Evolutionary conservation across 2,113 vertebrate species (phyloP), one percentile per base, ranked within the genome.

Genomic region (Amazona vittata): DNA sequence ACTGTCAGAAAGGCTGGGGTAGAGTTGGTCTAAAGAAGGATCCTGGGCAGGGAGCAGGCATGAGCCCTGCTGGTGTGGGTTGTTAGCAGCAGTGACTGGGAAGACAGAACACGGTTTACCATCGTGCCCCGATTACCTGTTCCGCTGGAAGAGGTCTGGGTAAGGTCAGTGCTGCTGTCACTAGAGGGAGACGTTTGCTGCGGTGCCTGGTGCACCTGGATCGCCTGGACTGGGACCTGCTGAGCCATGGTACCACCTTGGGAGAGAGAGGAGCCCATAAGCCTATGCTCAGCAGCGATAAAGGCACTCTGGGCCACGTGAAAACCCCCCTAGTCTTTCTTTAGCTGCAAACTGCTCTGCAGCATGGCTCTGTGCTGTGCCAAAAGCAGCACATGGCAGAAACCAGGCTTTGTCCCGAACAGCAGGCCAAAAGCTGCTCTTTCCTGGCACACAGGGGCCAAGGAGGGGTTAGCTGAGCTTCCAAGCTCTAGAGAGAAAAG

Each of bases 171-270:
- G 98, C 98, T 99, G 98, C 99, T 98, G 98, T 99, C 98, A 13
- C 98, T 98, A 81, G 98, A 98, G 92, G 98, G 98, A 96, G 99
- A 98, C 96, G 98, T 98, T 96, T 99, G 96, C 97, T 99, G 99
- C 3, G 99, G 96, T 95, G 98, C 98, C 90, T 98, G 98, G 96
- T 99, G 99, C 93, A 99, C 99, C 98, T 99, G 99, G 94, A 99
- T 99, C 28, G 99, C 98, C 98, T 99, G 99, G 57, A 99, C 98
- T n/a, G 98, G 98, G 83, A 98, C 98, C 97, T 99, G 99, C 98
- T 99, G 99, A 77, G 98, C 97, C 97, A 99, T 98, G 20, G 99
- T 98, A 53, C 98, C 98, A 94, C 99, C 99, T 99, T 95, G 3
- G 33, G 86, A 97, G 55, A 98, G 57, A 95, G 28, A 94, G 26